phyloP scores from a whole-genome alignment of 1,140 invertebrate species.

The Orius laevigatus region DNA sequence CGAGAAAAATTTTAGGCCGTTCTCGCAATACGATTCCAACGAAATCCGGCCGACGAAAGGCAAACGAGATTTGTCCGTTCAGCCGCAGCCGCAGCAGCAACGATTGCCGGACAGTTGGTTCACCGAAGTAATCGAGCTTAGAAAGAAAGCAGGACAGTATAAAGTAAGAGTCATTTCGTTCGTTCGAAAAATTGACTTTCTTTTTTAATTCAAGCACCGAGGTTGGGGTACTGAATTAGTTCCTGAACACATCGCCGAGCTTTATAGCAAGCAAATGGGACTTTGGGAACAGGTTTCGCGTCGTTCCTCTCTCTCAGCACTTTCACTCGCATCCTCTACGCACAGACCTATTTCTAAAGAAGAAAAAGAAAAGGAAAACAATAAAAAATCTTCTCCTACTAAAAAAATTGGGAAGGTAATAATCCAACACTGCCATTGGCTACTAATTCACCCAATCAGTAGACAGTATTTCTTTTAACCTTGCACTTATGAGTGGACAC shows the following conservation, averaged over 20 bases:
- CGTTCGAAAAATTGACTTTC: conserved; percentile 3
- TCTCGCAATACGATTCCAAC: conserved; percentile 51
- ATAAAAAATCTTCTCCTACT: conserved; percentile 53
- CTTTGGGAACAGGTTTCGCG: conserved; percentile 79
- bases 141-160: conserved; percentile 81
- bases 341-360: conserved; percentile 64
- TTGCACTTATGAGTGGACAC: too few relatives aligned
- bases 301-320: conserved; percentile 68
- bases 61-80: too few relatives aligned
- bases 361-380: conserved; percentile 73
- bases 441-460: too few relatives aligned
- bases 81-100: too few relatives aligned
- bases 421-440: too few relatives aligned
- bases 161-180: conserved; percentile 41
- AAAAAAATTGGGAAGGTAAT: neutral
- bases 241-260: conserved; percentile 53
- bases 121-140: conserved; percentile 67
- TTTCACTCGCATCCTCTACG: conserved; percentile 71
- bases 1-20: conserved; percentile 60
- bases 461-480: too few relatives aligned
- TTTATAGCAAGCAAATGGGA: conserved; percentile 65
- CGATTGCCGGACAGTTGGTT: conserved; percentile 44
- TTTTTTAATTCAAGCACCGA: conserved; percentile 45
- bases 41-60: conserved; percentile 24
- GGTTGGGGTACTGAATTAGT: conserved; percentile 77